Percentiles rank a stretch among this genome's conserved stretches.
phyloP scores from a whole-genome alignment of 2,113 vertebrate genomes.

The Edolisoma coerulescens region DNA sequence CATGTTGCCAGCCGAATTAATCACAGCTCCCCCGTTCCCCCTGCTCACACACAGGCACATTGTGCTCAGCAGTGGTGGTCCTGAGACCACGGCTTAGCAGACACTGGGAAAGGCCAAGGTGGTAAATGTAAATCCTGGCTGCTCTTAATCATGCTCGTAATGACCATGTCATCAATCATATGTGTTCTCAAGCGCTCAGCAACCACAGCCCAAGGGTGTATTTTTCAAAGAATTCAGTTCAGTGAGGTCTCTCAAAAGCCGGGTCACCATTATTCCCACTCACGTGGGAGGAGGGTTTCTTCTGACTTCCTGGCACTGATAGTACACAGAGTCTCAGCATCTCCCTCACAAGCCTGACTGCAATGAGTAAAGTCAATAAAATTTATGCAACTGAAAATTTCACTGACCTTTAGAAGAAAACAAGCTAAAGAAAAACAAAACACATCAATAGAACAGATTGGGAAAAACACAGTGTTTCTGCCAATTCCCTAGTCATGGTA shows the following conservation, averaged over 20 bases:
- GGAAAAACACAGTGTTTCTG: neutral
- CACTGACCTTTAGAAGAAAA: conserved; percentile 42
- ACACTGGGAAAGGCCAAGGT: conserved; percentile 40
- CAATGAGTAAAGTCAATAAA: neutral
- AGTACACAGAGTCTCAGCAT: neutral
- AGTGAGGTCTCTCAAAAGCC: conserved; percentile 27
- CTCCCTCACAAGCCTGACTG: neutral
- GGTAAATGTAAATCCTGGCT: conserved; percentile 57
- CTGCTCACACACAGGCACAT: neutral
- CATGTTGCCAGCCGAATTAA: conserved; percentile 36
- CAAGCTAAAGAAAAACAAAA: conserved; percentile 23
- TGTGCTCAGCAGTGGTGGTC: conserved; percentile 12
- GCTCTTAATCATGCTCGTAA: conserved; percentile 32
- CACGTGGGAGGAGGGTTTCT: neutral
- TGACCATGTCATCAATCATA: conserved; percentile 48
- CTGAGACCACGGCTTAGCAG: neutral
- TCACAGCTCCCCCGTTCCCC: neutral
- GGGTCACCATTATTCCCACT: conserved; percentile 15
- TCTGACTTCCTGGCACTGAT: neutral
- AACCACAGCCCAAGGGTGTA: conserved; percentile 29
- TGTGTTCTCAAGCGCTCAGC: conserved; percentile 34
- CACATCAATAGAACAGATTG: neutral
- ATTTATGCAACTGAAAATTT: conserved; percentile 19
- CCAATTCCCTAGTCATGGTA: neutral
- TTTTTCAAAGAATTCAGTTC: conserved; percentile 31